Evolutionary conservation across 2,797 vertebrate species (phyloP), one percentile per base, ranked within the genome.

Genomic region (Sebastiscus albofasciatus): DNA sequence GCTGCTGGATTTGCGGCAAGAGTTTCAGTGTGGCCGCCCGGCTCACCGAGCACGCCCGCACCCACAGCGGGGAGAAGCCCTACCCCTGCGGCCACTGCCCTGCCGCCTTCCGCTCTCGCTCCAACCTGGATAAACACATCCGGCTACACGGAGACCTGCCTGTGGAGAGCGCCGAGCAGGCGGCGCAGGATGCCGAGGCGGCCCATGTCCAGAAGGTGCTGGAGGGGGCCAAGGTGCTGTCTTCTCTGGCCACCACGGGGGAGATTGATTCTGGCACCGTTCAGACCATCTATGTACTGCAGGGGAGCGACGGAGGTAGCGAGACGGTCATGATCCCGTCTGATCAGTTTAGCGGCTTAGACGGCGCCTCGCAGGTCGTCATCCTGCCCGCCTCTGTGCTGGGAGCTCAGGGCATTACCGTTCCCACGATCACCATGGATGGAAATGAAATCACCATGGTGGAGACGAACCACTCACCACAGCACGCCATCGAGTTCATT

Each of bases 21-120:
- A 97, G 96, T 59, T 99, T 99, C 87, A 96, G 97, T 10, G 97
- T 98, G 13, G 97, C 97, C 0, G 97, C 95, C 24, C 96, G 97
- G 2, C 93, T 99, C 72, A 97, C 97, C 0, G 97, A 98, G 77
- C 97, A 98, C n/a, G 97, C 97, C 31, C 97, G 97, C 49, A 97
- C 97, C 39, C 97, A 98, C 94, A 98, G 97, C 0, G 97, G 97
- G 0, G 97, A 98, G 81, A 96, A 97, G 72, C 97, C 97, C 1
- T 98, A 97, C 79, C 89, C 95, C 24, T 99, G 98, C 46, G 88
- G 94, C 0, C 96, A 93, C 64, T 96, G 96, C 86, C 71, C 93
- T 1, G 91, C 94, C 0, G 96, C 97, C 27, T 99, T 98, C 86
- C 97, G 97, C 54, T 97, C 97, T 1, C 97, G 97, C 80, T 95